Percentiles rank a stretch among this genome's conserved stretches.
phyloP scores from a whole-genome alignment of 2,113 vertebrate genomes.

The Grammomys surdaster region DNA sequence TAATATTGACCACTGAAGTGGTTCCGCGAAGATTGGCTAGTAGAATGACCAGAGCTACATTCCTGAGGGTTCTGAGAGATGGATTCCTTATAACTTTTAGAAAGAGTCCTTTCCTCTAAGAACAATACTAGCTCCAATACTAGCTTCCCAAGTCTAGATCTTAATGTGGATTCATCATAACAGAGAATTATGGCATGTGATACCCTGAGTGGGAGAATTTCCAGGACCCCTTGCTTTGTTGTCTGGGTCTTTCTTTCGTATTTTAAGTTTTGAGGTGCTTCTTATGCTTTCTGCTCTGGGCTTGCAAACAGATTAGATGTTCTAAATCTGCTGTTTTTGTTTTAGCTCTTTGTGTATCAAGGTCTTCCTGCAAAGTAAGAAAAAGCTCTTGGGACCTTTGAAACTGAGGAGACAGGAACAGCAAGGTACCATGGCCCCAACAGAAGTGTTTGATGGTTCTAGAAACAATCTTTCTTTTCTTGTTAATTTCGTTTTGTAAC shows the following conservation, averaged over 20 bases:
- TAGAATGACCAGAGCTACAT: too few relatives aligned
- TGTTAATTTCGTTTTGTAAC: slow-evolving; percentile 4
- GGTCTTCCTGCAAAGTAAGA: neutral
- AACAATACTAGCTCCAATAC: too few relatives aligned
- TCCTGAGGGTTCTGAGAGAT: too few relatives aligned
- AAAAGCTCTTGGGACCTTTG: fast-evolving
- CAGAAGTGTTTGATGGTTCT: neutral
- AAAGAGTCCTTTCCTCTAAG: too few relatives aligned
- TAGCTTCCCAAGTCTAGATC: too few relatives aligned
- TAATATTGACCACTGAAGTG: too few relatives aligned
- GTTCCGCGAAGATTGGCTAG: too few relatives aligned
- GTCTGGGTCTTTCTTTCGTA: neutral
- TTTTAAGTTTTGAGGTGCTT: neutral
- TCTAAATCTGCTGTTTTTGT: neutral
- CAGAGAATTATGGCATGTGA: too few relatives aligned
- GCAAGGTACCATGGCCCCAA: fast-evolving
- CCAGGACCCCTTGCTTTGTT: neutral
- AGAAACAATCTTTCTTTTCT: neutral
- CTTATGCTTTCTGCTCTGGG: neutral
- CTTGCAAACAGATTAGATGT: neutral
- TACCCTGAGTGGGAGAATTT: neutral
- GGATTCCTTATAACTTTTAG: too few relatives aligned
- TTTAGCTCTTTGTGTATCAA: neutral
- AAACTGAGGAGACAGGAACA: neutral
- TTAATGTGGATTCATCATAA: too few relatives aligned